Evolutionary conservation across 2,888 invertebrate genomes (phyloP), one percentile per base, ranked within the genome.

Genomic region (Dinocampus coccinellae): DNA sequence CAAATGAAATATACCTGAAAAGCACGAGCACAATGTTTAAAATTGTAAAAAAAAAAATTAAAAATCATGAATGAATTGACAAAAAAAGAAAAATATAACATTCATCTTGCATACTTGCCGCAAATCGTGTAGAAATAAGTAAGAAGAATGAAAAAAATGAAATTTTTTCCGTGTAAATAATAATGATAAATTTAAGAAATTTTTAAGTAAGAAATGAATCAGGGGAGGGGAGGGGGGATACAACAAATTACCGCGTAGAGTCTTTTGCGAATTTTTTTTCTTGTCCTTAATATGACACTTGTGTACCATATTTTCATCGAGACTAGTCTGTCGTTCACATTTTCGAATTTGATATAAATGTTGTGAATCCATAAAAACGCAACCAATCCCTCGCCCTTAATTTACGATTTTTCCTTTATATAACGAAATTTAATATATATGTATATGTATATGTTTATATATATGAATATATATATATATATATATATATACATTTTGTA

Each of bases 401-500:
- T 42, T 53, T 53, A 64, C 29, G 42, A 76, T 69, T 65, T 57
- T 72, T 72, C 64, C 70, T 74, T 69, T 73, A 73, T 73, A 71
- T 71, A 73, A 66, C 66, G 55, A 66, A 66, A 57, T 66, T 66
- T 66, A 70, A 70, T 72, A 66, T 70, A 70, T 66, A 73, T 64
- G 67, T 72, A 71, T 72, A 42, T 70, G 73, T 70, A 70, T 55
- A 65, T 73, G 69, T 22, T 73, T 68, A 69, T 67, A 69, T 64
- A 72, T 68, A 73, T 69, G 73, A 68, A 60, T 60, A 72, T 67
- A 71, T 68, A 74, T 68, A 75, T 74, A 78, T 74, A 82, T 80
- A 80, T 77, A 82, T 79, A 82, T 81, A 81, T 84, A 83, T 85
- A 84, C 86, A 86, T 84, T 84, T 85, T 85, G 84, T 86, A 86